phyloP scores from a whole-genome alignment of 2,113 vertebrate species.

The Columbina picui region DNA sequence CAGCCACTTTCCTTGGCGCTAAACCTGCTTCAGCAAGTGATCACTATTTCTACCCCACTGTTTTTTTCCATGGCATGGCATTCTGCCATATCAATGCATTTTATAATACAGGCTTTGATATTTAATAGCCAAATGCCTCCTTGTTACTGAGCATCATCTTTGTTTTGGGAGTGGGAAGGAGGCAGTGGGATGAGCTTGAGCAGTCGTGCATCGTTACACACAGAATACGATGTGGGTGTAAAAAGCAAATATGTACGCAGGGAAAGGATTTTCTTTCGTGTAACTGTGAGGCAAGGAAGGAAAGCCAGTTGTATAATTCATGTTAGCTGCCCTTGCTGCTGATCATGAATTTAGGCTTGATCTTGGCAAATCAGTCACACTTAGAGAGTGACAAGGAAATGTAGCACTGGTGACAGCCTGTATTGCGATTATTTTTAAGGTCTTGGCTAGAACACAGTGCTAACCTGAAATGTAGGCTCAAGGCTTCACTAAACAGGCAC shows the following conservation, averaged over 20 bases:
- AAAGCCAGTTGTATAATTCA: conserved; percentile 51
- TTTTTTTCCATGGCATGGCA: neutral
- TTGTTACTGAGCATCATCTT: neutral
- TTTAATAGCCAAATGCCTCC: neutral
- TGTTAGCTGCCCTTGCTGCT: conserved; percentile 31
- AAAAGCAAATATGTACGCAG: neutral
- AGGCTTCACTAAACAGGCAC: neutral
- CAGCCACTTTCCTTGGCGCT: neutral
- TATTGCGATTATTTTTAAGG: neutral
- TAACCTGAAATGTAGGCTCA: neutral
- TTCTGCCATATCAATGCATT: neutral
- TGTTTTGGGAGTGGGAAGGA: neutral
- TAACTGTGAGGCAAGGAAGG: neutral
- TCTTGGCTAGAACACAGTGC: neutral
- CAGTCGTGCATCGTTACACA: neutral
- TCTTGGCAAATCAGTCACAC: conserved; percentile 55
- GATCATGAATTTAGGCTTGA: conserved; percentile 41
- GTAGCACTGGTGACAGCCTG: neutral
- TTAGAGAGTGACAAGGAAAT: conserved; percentile 39
- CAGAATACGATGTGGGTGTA: neutral
- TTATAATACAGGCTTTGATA: neutral
- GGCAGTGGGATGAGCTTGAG: neutral
- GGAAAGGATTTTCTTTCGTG: neutral
- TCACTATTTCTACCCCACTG: neutral
- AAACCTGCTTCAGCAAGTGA: neutral